These are phyloP conservation scores for Suncus etruscus DNA, from an alignment of 2,113 vertebrate genomes.

Conservation along the genomic window DNA sequence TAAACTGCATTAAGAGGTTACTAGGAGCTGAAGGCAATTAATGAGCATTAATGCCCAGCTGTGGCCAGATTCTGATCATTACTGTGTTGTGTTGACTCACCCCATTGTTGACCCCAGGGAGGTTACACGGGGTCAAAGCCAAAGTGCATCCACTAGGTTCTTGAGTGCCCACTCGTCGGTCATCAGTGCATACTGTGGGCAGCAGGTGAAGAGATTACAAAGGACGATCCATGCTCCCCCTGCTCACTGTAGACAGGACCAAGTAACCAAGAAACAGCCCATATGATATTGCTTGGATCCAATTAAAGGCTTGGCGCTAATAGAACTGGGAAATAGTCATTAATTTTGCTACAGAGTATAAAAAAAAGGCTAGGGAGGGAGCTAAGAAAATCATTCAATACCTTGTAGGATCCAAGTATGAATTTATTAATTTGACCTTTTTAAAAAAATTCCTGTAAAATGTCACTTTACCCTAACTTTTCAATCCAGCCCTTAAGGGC, in stretches of 20 bases:
- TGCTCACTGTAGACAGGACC: background rate
- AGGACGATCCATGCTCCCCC: background rate
- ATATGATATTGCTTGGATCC: background rate
- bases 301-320: background rate
- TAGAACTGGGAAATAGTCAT: background rate
- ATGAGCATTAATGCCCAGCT: background rate
- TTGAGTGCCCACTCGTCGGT: background rate
- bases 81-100: background rate
- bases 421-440: constrained; percentile 13
- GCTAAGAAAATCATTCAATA: background rate
- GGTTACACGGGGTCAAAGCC: background rate
- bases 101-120: background rate
- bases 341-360: background rate
- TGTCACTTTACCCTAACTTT: constrained; percentile 18
- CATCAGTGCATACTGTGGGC: background rate
- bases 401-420: background rate
- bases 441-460: constrained; percentile 5
- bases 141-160: background rate
- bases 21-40: background rate
- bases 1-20: background rate
- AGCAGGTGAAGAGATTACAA: background rate
- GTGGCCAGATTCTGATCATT: background rate
- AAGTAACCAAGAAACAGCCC: background rate
- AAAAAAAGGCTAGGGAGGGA: background rate
- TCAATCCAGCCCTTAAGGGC: background rate